Base-by-base conservation (phyloP, 2,113 vertebrate genomes). In the Micronycteris hirsuta region DNA sequence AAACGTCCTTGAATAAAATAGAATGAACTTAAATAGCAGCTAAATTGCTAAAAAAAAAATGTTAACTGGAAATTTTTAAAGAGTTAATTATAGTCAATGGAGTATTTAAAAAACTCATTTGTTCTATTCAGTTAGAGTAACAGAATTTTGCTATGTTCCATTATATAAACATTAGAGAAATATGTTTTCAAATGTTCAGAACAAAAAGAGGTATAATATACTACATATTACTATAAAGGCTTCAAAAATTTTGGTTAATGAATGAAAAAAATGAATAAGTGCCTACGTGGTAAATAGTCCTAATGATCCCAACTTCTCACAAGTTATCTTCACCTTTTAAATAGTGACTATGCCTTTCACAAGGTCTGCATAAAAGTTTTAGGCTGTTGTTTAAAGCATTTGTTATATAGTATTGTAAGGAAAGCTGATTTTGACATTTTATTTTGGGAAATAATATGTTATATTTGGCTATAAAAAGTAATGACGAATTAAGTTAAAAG, bases 21-120 rank as follows among this genome's bases (percentile, higher is more conserved):
- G 86, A 93, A 83, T 85, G 67, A 96, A 97, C 96, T 82, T 90
- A 80, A 95, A 96, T n/a, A 80, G 71, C 56, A 95, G 65, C 87
- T 87, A 93, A 94, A 90, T 88, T 90, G 77, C 74, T 86, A 96
- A 95, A 76, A 54, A 95, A 95, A 56, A 22, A 86, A 70, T 95
- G 38, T 81, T 89, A 96, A 85, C 70, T 81, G 58, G 31, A 33
- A 90, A 71, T 81, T 93, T 83, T 85, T 83, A 3, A 19, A 71
- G 89, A 93, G 74, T 94, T 96, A 97, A 96, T 95, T 90, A 91
- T 63, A 93, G 81, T 33, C 54, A 71, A 41, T 94, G 41, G 76
- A 61, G 9, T 63, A 92, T 76, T 95, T 90, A 38, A 76, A 89
- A 96, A 93, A 91, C 14, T 86, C 84, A 92, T 94, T 96, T 95